Evolutionary conservation across 2,888 invertebrate species (phyloP).

Genomic region (Ferrisia virgata): DNA sequence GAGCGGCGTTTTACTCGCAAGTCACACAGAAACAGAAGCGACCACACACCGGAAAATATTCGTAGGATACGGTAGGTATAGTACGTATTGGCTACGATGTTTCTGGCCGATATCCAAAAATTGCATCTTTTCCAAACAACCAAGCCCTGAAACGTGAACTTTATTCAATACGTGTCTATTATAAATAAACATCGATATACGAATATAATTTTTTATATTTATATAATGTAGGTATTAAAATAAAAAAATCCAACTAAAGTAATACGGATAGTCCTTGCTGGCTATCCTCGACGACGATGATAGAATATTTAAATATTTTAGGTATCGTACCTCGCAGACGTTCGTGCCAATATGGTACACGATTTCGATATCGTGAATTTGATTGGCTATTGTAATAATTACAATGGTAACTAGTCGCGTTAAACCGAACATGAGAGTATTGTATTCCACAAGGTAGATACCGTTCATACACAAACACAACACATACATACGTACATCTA

Average conservation of each 20-base stretch:
- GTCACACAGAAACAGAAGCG: neutral
- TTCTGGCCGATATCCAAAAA: constrained; percentile 15
- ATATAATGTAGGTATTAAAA: no score
- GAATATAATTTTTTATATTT: no score
- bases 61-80: neutral
- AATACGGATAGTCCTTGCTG: no score
- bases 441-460: no score
- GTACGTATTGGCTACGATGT: constrained; percentile 11
- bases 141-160: constrained; percentile 24
- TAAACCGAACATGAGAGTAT: no score
- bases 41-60: constrained; percentile 31
- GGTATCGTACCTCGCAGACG: no score
- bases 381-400: neutral
- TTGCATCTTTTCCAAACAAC: neutral
- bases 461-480: no score
- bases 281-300: neutral
- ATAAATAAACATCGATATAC: constrained; percentile 3
- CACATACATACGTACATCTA: no score
- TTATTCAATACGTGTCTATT: constrained; percentile 8
- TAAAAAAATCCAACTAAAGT: no score
- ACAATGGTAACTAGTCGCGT: neutral
- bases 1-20: neutral
- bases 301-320: neutral
- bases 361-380: neutral
- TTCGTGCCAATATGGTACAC: no score